Base-by-base conservation (phyloP, 2,113 vertebrate species). In the Eublepharis macularius region DNA sequence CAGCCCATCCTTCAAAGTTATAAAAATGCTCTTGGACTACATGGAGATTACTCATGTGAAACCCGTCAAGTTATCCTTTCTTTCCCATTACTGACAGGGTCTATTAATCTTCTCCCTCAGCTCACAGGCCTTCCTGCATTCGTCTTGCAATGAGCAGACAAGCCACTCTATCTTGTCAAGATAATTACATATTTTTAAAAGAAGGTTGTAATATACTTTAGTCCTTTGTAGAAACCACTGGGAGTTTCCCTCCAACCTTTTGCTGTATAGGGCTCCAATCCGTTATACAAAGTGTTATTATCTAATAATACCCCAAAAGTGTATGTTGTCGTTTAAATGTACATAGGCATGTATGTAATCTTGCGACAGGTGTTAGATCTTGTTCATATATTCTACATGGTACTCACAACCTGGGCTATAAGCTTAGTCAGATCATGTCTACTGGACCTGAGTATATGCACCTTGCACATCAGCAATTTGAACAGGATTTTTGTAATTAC, bases 31-130 rank as follows among this genome's bases (percentile, higher is more conserved):
- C 92, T 88, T 91, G 89, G 85, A 86, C 82, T 79, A 82, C 0
- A 47, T 69, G 85, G 76, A 86, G 85, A 94, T 94, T 94, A 93
- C 87, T 93, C 93, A 92, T 76, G 85, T 10, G 76, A 94, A 94
- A 85, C 85, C 86, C 68, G 0, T 91, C 93, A 93, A 89, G 90
- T 94, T 93, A 87, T 92, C 91, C 92, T 91, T 94, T 93, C 92
- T 92, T 94, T 92, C 93, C 80, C 45, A 2, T 92, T 93, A 93
- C 87, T 91, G 93, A 95, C 92, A 94, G 79, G 63, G 86, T 83
- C 86, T 84, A 94, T 95, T 94, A 92, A 94, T 95, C 93, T 92
- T 93, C 90, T 54, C 87, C 86, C 88, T 93, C 87, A 80, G 41
- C 91, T 85, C 86, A 3, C 26, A 89, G 88, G 63, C 87, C 72